Evolutionary conservation across 2,113 vertebrate genomes (phyloP).

Genomic region (Saccopteryx leptura): DNA sequence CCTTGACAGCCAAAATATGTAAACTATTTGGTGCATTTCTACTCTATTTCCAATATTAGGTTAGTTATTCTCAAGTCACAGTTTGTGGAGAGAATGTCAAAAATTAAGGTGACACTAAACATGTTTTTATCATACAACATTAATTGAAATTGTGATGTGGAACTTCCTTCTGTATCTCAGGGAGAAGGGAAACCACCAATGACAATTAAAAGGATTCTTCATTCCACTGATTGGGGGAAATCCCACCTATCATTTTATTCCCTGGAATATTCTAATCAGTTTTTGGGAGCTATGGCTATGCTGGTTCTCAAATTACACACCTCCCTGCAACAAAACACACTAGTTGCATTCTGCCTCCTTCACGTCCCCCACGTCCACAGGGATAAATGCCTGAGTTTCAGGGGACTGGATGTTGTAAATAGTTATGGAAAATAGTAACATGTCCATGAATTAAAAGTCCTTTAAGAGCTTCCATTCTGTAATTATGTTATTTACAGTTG

Average conservation of each 20-base stretch:
- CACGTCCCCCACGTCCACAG: neutral
- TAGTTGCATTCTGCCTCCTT: neutral
- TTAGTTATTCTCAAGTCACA: neutral
- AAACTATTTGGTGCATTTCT: slow-evolving; percentile 13
- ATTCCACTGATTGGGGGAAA: neutral
- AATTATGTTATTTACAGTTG: neutral
- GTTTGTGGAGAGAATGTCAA: neutral
- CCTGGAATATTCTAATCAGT: neutral
- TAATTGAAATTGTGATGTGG: neutral
- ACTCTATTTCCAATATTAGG: neutral
- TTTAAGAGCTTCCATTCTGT: neutral
- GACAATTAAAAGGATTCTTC: neutral
- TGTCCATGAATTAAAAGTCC: neutral
- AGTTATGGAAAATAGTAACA: neutral
- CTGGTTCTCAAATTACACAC: neutral
- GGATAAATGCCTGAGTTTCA: neutral
- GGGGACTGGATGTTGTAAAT: neutral
- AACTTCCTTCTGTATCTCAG: neutral
- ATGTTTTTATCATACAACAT: neutral
- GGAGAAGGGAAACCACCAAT: neutral
- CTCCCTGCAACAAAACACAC: neutral
- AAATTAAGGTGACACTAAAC: neutral
- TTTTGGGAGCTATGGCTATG: neutral
- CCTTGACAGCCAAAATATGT: neutral
- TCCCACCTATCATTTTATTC: neutral